These are phyloP conservation scores for Argyresthia albistria DNA, from an alignment of 2,888 invertebrate species.

Conservation along the genomic window DNA sequence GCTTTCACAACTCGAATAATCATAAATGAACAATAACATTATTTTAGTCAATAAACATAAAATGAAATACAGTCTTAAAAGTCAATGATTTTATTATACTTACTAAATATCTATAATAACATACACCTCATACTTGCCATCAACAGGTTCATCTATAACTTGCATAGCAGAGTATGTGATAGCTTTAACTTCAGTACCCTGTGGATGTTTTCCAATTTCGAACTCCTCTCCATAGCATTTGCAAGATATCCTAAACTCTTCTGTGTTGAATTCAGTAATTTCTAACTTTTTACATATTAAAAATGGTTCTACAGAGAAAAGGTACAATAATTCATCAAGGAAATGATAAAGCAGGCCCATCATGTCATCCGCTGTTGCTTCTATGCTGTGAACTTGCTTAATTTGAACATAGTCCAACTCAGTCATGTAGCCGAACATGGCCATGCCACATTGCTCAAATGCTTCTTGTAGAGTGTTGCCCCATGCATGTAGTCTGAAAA, in stretches of 20 bases:
- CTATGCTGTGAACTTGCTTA: constrained; percentile 82
- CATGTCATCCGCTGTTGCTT: constrained; percentile 91
- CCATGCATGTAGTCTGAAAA: constrained; percentile 89
- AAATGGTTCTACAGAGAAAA: constrained; percentile 93
- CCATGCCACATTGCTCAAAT: constrained; percentile 94
- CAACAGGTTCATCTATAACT: constrained; percentile 80
- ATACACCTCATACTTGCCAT: constrained; percentile 88
- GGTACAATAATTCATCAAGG: constrained; percentile 92
- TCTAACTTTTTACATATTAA: constrained; percentile 90
- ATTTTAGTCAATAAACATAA: too few relatives aligned
- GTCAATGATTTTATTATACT: constrained; percentile 7
- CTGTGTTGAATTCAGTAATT: constrained; percentile 88
- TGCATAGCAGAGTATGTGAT: constrained; percentile 99
- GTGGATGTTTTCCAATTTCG: constrained; percentile 92
- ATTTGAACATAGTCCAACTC: constrained; percentile 89
- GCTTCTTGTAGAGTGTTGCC: constrained; percentile 89
- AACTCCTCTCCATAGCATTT: constrained; percentile 95
- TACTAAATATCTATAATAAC: constrained; percentile 96
- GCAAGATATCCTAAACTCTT: constrained; percentile 86
- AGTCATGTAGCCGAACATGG: constrained; percentile 99
- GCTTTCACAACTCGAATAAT: too few relatives aligned
- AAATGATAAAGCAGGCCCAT: constrained; percentile 92
- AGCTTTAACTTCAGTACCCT: constrained; percentile 98
- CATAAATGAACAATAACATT: too few relatives aligned
- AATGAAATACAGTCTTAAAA: too few relatives aligned